A percentile compares a stretch with the other conserved stretches of the same genome.
Evolutionary conservation across 2,113 vertebrate species (phyloP).

Genomic region (Myiagra hebetior): DNA sequence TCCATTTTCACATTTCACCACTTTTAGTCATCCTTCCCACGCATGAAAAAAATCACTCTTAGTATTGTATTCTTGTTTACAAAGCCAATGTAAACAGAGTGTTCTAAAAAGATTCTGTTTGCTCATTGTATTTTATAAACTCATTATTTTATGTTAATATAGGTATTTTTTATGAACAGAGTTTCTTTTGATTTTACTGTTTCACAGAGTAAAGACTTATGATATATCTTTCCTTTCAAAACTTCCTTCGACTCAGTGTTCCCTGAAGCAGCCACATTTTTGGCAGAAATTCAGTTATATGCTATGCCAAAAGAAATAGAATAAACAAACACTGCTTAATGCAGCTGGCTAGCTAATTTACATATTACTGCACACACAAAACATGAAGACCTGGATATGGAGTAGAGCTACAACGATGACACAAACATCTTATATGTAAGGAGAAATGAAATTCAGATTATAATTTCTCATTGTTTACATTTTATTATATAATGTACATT

Average conservation of each 20-base stretch:
- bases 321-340: conserved; percentile 81
- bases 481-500: neutral
- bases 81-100: conserved; percentile 27
- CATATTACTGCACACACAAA: conserved; percentile 78
- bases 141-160: conserved; percentile 68
- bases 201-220: conserved; percentile 68
- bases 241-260: conserved; percentile 70
- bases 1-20: conserved; percentile 49
- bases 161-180: conserved; percentile 69
- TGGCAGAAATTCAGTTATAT: conserved; percentile 79
- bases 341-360: conserved; percentile 78
- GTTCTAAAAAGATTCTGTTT: conserved; percentile 45
- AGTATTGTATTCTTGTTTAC: conserved; percentile 59
- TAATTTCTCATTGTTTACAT: conserved; percentile 44
- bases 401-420: conserved; percentile 68
- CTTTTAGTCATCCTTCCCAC: conserved; percentile 38
- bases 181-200: conserved; percentile 71
- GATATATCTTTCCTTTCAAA: conserved; percentile 71
- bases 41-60: conserved; percentile 34
- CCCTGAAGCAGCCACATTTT: conserved; percentile 75
- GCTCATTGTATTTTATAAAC: conserved; percentile 67
- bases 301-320: conserved; percentile 77
- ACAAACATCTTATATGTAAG: conserved; percentile 67
- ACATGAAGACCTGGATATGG: conserved; percentile 74
- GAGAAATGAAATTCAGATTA: conserved; percentile 65